Percentiles rank a stretch among this genome's conserved stretches.
These are phyloP conservation scores for Nephrotoma guestfalica DNA, from an alignment of 2,888 invertebrate genomes.

Conservation along the genomic window DNA sequence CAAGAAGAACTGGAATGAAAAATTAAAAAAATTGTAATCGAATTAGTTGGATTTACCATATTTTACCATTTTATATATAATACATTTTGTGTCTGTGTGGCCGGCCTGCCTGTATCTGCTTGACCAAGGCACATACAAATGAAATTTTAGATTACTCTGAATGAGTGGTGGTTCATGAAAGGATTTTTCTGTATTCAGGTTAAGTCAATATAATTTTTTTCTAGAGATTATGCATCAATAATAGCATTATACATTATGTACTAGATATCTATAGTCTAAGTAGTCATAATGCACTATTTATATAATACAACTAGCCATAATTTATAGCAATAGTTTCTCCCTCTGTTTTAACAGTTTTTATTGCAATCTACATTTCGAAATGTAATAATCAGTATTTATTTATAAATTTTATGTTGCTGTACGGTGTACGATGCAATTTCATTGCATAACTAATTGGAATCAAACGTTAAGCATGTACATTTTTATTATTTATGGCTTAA, in stretches of 20 bases:
- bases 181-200: not conserved
- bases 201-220: not conserved
- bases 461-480: not conserved
- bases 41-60: not conserved
- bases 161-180: not conserved
- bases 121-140: not conserved
- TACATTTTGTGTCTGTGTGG: too few species aligned
- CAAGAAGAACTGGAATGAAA: conserved; percentile 41
- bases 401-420: not conserved
- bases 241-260: not conserved
- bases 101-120: too few species aligned
- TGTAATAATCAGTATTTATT: not conserved
- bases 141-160: not conserved
- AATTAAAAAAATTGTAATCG: not conserved
- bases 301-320: not conserved
- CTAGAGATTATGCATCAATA: not conserved
- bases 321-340: not conserved
- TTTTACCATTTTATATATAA: too few species aligned
- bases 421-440: not conserved
- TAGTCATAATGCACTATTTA: not conserved
- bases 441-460: not conserved
- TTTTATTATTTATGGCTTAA: not conserved
- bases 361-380: not conserved
- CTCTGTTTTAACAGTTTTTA: not conserved
- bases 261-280: not conserved